A percentile compares a stretch with the other conserved stretches of the same genome.
These are phyloP conservation scores for Euzophera pinguis DNA, from an alignment of 2,888 invertebrate genomes.

Conservation along the genomic window DNA sequence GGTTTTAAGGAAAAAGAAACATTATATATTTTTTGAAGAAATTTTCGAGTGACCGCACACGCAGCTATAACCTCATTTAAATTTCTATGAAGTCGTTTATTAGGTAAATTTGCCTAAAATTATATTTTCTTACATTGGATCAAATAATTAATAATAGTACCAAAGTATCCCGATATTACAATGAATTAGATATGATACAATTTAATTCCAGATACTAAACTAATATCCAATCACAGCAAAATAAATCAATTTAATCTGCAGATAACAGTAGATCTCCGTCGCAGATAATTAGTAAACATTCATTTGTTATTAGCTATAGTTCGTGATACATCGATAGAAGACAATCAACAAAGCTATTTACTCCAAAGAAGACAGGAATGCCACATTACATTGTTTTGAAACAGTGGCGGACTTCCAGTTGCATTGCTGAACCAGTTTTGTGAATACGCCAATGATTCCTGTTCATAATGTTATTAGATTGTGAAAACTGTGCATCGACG, in stretches of 20 bases:
- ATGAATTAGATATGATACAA: neutral
- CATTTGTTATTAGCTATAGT: slow-evolving; percentile 55
- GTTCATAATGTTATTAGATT: slow-evolving; percentile 37
- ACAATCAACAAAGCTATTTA: slow-evolving; percentile 65
- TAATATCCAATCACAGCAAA: slow-evolving; percentile 25
- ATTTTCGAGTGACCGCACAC: too few species aligned
- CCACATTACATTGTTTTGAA: slow-evolving; percentile 33
- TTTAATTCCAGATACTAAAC: neutral
- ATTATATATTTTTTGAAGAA: too few species aligned
- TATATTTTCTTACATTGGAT: too few species aligned
- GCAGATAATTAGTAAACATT: slow-evolving; percentile 72
- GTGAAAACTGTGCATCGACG: slow-evolving; percentile 24
- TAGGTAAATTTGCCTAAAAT: too few species aligned
- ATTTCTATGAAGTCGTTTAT: too few species aligned
- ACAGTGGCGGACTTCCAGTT: slow-evolving; percentile 19
- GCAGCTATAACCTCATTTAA: too few species aligned
- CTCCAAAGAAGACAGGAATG: slow-evolving; percentile 55
- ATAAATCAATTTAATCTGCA: slow-evolving; percentile 37
- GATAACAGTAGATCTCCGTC: slow-evolving; percentile 61
- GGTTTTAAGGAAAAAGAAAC: too few species aligned
- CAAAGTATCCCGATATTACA: neutral
- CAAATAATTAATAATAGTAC: too few species aligned
- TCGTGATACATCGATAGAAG: slow-evolving; percentile 51
- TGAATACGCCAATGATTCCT: slow-evolving; percentile 15
- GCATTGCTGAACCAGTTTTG: slow-evolving; percentile 11